Base-by-base conservation (phyloP, 2,113 vertebrate species). In the Calyptommatus sinebrachiatus region DNA sequence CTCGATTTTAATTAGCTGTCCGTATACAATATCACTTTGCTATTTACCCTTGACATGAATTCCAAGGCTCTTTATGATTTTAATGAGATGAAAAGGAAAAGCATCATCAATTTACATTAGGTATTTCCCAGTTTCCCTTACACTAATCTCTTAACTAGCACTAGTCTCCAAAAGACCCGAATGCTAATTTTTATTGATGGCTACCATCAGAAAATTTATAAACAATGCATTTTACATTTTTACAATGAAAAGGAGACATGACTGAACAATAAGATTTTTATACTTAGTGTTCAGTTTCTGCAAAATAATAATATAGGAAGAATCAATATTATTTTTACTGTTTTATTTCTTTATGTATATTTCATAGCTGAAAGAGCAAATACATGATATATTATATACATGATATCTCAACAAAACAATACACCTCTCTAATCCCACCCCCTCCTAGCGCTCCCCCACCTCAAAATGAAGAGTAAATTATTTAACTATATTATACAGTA, bases 41-140 rank as follows among this genome's bases (percentile, higher is more conserved):
- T 96, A 94, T 94, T 95, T 95, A 93, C 77, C 85, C 84, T 85
- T 91, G 86, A 77, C 87, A 91, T 91, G 90, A 92, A 93, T 94
- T 94, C 90, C 82, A 89, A 80, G 85, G 88, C 88, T 91, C 79
- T 93, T 93, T 92, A 90, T 89, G 73, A 91, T 77, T 94, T 88
- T 93, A 94, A 94, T 89, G 88, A 94, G 88, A 93, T 89, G 35
- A 67, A 85, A 83, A 91, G 89, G 93, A 91, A 93, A 95, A 89
- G 60, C 85, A 87, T 88, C 81, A 93, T 93, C 88, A 93, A 83
- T 93, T 95, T 91, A 82, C 89, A 92, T 89, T 94, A 91, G 78
- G 79, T 89, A 90, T 83, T 93, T 79, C 75, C 77, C 26, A 87
- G 57, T 57, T 92, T 81, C 80, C 86, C 94, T 90, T 89, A 90